Percentiles rank a stretch among this genome's conserved stretches.
Conservation (phyloP, 2,888 invertebrate genomes). For the Sipha maydis region DNA sequence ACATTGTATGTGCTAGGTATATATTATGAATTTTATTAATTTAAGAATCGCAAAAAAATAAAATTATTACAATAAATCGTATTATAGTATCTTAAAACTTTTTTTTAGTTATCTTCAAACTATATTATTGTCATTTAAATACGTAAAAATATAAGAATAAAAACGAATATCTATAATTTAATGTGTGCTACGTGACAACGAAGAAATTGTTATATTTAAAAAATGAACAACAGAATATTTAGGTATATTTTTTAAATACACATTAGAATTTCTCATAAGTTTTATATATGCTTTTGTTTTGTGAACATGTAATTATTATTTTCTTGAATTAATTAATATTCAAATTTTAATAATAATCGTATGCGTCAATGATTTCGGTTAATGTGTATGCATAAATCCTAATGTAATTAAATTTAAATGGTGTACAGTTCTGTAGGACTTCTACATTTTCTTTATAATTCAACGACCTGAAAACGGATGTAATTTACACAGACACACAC, state of each 20-base stretch:
- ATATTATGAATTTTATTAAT: too few relatives aligned
- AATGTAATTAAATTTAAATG: constrained; percentile 23
- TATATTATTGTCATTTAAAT: too few relatives aligned
- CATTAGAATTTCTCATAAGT: constrained; percentile 5
- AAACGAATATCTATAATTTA: neutral
- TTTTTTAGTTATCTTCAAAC: too few relatives aligned
- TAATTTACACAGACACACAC: neutral
- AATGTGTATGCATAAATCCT: constrained; percentile 32
- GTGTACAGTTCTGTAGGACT: neutral
- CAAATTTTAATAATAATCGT: constrained; percentile 37
- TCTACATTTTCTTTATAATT: constrained; percentile 1
- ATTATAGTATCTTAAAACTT: too few relatives aligned
- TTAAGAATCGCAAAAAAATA: too few relatives aligned
- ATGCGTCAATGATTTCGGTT: constrained; percentile 27
- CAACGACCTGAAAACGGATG: constrained; percentile 27
- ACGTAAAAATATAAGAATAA: neutral
- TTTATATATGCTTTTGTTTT: neutral
- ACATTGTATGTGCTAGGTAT: too few relatives aligned
- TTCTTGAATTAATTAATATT: constrained; percentile 31
- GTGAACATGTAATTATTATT: neutral
- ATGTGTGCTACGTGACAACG: neutral
- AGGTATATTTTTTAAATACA: neutral
- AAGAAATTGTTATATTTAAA: neutral
- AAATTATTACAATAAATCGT: too few relatives aligned
- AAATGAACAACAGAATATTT: neutral